A percentile compares a stretch with the other conserved stretches of the same genome.
Evolutionary conservation across 2,113 vertebrate species (phyloP).

Genomic region (Phalacrocorax aristotelis): DNA sequence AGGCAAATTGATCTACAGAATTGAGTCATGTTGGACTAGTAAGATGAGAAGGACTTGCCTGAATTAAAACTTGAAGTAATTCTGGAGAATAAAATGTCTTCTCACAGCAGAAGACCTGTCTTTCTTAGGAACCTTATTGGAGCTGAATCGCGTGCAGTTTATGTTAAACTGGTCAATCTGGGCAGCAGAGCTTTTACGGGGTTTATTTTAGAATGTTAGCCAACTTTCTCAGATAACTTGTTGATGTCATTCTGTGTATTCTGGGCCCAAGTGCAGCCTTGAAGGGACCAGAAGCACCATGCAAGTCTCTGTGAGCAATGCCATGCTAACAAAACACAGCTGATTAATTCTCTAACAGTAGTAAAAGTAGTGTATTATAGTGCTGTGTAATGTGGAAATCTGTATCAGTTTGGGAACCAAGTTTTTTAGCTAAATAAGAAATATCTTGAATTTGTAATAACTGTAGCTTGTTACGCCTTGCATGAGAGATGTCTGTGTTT

Average conservation of each 20-base stretch:
- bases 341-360: neutral
- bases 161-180: neutral
- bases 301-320: neutral
- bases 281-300: neutral
- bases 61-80: neutral
- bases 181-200: neutral
- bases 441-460: neutral
- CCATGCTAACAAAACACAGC: neutral
- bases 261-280: neutral
- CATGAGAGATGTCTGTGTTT: neutral
- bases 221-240: constrained; percentile 35
- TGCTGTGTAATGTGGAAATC: neutral
- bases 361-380: neutral
- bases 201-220: neutral
- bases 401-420: neutral
- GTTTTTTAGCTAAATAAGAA: neutral
- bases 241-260: constrained; percentile 24
- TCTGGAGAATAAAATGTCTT: neutral
- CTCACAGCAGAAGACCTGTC: neutral
- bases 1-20: neutral
- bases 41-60: neutral
- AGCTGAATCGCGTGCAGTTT: neutral
- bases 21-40: neutral
- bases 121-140: neutral
- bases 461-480: neutral